Evolutionary conservation across 2,113 vertebrate species (phyloP).

Genomic region (Stegastes partitus): DNA sequence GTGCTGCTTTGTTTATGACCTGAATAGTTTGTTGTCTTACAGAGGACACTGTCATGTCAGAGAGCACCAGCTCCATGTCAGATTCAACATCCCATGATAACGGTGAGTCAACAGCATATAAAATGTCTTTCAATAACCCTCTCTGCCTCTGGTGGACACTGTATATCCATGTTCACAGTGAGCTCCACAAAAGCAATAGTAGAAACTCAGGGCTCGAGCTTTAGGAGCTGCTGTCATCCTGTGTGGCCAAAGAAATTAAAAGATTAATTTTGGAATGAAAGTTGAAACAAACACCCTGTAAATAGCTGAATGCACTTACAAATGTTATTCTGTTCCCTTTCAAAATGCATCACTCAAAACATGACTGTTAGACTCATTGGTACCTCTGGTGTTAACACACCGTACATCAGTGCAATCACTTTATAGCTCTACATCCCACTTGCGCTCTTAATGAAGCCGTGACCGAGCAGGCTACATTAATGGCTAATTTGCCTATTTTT

Average conservation of each 20-base stretch:
- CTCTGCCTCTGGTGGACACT: neutral
- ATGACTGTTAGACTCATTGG: slow-evolving; percentile 1
- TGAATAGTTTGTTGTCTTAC: slow-evolving; percentile 55
- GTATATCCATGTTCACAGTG: slow-evolving; percentile 8
- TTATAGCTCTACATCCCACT: neutral
- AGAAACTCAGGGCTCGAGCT: neutral
- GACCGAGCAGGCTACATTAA: neutral
- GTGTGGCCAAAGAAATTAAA: no score
- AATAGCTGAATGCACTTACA: neutral
- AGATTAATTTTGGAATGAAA: no score
- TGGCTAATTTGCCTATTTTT: neutral
- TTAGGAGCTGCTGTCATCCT: no score
- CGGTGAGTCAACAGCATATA: slow-evolving; percentile 79
- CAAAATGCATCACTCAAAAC: slow-evolving; percentile 8
- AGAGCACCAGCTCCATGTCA: slow-evolving; percentile 90
- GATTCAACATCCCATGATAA: slow-evolving; percentile 91
- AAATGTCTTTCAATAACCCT: neutral
- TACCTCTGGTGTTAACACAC: slow-evolving; percentile 4
- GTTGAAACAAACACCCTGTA: no score
- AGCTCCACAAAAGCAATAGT: neutral
- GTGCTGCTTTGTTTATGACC: neutral
- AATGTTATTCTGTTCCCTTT: no score
- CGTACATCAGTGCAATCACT: neutral
- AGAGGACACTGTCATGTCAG: slow-evolving; percentile 91
- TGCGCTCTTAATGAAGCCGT: neutral